A percentile compares a stretch with the other conserved stretches of the same genome.
Evolutionary conservation across 2,113 vertebrate genomes (phyloP).

Genomic region (Geococcyx californianus): DNA sequence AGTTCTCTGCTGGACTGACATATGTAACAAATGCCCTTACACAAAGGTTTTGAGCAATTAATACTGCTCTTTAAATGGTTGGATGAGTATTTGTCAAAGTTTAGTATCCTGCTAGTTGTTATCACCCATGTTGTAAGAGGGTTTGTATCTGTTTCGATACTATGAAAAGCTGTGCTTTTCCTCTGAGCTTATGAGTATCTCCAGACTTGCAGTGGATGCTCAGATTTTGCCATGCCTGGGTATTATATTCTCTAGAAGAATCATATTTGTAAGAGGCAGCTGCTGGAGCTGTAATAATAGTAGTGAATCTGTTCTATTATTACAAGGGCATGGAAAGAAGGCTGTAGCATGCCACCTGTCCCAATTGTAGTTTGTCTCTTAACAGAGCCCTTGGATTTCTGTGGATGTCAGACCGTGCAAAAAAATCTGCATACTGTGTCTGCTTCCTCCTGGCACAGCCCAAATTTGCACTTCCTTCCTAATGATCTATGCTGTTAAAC

Average conservation of each 20-base stretch:
- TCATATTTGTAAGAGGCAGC: neutral
- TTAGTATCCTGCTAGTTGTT: neutral
- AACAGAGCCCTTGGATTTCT: neutral
- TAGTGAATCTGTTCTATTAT: neutral
- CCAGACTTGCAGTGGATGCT: neutral
- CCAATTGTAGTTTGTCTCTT: neutral
- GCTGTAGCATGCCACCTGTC: neutral
- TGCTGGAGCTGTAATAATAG: neutral
- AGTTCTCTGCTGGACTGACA: neutral
- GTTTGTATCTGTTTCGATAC: neutral
- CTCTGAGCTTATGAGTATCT: neutral
- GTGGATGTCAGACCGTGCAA: neutral
- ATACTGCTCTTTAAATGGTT: neutral
- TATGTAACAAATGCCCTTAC: neutral
- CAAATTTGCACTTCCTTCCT: neutral
- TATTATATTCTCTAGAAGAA: neutral
- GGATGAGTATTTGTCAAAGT: neutral
- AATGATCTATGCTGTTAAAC: neutral
- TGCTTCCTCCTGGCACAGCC: neutral
- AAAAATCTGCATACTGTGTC: neutral
- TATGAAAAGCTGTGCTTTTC: neutral
- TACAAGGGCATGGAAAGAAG: neutral
- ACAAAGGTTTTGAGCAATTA: neutral
- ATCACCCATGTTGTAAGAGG: neutral
- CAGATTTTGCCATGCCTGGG: neutral